A percentile compares a stretch with the other conserved stretches of the same genome.
phyloP scores from a whole-genome alignment of 2,888 invertebrate species.

The Volucella inflata region DNA sequence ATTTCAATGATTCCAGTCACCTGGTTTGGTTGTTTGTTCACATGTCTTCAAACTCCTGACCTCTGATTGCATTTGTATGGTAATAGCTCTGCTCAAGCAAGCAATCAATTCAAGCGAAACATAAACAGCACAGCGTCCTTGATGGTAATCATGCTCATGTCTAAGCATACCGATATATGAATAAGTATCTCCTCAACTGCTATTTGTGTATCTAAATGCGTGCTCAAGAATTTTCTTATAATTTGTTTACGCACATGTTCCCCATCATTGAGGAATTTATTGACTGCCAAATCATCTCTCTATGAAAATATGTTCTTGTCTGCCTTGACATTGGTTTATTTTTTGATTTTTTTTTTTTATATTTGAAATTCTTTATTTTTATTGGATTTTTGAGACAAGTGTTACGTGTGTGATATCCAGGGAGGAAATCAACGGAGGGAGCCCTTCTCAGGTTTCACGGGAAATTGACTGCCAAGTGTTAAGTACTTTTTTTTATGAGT shows the following conservation, averaged over 20 bases:
- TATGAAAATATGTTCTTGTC: neutral
- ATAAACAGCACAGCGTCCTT: too few species aligned
- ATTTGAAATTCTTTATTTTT: neutral
- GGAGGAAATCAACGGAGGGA: neutral
- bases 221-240: neutral
- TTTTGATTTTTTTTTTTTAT: neutral
- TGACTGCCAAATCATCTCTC: slow-evolving; percentile 19
- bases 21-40: too few species aligned
- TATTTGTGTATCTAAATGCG: too few species aligned
- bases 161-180: too few species aligned
- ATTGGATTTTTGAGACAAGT: neutral
- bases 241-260: slow-evolving; percentile 40
- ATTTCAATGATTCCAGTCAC: too few species aligned
- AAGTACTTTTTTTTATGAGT: too few species aligned
- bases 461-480: neutral
- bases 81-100: too few species aligned
- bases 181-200: too few species aligned
- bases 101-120: too few species aligned
- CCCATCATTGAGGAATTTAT: slow-evolving; percentile 35
- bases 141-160: too few species aligned
- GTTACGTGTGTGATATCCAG: neutral
- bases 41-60: too few species aligned
- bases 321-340: neutral
- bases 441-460: neutral
- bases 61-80: too few species aligned